These are phyloP conservation scores for Argya squamiceps DNA, from an alignment of 2,797 vertebrate species.

Conservation along the genomic window DNA sequence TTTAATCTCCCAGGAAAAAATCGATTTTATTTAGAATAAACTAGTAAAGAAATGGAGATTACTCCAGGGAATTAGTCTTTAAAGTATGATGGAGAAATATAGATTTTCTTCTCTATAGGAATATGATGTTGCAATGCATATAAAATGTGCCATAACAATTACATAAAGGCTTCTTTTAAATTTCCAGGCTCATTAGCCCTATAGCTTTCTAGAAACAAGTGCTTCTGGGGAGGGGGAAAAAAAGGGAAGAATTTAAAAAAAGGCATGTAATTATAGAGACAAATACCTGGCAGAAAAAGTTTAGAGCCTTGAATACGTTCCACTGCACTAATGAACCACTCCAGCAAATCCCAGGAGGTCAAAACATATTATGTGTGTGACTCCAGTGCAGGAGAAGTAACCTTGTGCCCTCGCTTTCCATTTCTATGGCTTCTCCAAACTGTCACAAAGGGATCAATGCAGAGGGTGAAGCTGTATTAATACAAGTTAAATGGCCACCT, in stretches of 20 bases:
- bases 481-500: neutral
- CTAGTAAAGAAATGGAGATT: constrained; percentile 67
- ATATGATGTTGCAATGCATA: constrained; percentile 42
- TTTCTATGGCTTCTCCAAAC: constrained; percentile 27
- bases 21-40: constrained; percentile 77
- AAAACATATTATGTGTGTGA: neutral
- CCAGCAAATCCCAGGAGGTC: neutral
- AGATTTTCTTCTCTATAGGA: constrained; percentile 67
- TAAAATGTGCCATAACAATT: constrained; percentile 51
- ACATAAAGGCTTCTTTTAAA: constrained; percentile 8
- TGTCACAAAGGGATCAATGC: neutral
- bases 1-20: constrained; percentile 67
- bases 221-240: neutral
- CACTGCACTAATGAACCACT: constrained; percentile 21
- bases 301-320: neutral
- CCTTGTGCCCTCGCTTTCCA: constrained; percentile 54
- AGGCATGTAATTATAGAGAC: neutral
- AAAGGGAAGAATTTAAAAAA: no score
- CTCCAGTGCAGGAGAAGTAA: neutral
- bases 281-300: constrained; percentile 22
- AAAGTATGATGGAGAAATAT: constrained; percentile 70
- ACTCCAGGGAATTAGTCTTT: constrained; percentile 64
- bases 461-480: neutral
- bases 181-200: neutral
- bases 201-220: neutral